Evolutionary conservation across 2,888 invertebrate species (phyloP).

Genomic region (Baccha elongata): DNA sequence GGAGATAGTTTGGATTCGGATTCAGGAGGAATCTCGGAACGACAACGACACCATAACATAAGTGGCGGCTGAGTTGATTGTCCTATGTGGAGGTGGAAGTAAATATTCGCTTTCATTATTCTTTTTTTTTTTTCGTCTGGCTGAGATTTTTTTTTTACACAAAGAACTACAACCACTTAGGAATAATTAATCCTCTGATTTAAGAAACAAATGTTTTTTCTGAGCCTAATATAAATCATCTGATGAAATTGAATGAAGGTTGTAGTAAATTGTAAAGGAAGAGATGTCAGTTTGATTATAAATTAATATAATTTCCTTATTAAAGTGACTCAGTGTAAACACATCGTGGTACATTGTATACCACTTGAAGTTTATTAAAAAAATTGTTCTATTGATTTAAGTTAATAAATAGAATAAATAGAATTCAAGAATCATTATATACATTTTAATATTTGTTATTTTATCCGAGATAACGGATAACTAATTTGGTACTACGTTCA

Average conservation of each 20-base stretch:
- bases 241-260: not conserved
- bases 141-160: constrained; percentile 10
- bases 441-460: no score
- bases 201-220: constrained; percentile 14
- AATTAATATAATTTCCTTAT: no score
- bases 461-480: no score
- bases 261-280: no score
- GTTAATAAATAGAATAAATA: no score
- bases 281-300: no score
- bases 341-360: no score
- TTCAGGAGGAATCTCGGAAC: not conserved
- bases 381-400: no score
- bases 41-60: constrained; percentile 3
- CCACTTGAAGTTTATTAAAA: no score
- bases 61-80: constrained; percentile 51
- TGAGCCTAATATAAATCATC: constrained; percentile 13
- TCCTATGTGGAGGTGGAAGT: constrained; percentile 52
- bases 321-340: no score
- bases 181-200: constrained; percentile 59
- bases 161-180: constrained; percentile 46
- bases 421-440: no score
- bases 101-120: constrained; percentile 24
- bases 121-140: constrained; percentile 44
- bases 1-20: constrained; percentile 38
- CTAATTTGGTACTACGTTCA: no score